Conservation (phyloP, 2,888 invertebrate genomes). For the Pimpla rufipes region DNA sequence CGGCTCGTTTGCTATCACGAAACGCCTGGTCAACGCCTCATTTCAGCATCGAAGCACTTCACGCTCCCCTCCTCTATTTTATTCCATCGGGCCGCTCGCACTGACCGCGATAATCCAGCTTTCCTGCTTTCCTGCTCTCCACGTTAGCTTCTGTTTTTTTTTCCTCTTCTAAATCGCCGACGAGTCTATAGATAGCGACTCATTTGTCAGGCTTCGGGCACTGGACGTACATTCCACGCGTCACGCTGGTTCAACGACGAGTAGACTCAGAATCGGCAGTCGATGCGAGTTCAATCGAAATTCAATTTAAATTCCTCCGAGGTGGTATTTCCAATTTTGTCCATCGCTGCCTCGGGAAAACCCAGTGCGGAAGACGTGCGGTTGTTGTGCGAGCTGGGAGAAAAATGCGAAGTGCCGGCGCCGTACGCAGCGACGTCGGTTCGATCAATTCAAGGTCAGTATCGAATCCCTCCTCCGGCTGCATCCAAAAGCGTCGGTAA, state of each 20-base stretch:
- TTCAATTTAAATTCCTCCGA: neutral
- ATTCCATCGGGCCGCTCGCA: slow-evolving; percentile 6
- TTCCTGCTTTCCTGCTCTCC: slow-evolving; percentile 25
- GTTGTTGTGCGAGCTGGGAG: neutral
- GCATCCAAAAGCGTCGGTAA: neutral
- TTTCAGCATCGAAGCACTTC: slow-evolving; percentile 32
- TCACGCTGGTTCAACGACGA: too few relatives aligned
- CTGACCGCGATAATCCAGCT: slow-evolving; percentile 8
- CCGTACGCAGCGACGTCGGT: slow-evolving; percentile 23
- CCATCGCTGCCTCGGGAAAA: neutral
- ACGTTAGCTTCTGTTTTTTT: slow-evolving; percentile 9
- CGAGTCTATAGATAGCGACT: slow-evolving; percentile 31
- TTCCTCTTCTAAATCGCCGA: slow-evolving; percentile 29
- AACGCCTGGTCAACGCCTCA: slow-evolving; percentile 37
- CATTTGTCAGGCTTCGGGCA: slow-evolving; percentile 35
- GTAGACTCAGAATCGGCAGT: neutral
- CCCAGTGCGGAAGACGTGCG: neutral
- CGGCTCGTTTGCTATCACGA: neutral
- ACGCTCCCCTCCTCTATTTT: slow-evolving; percentile 10
- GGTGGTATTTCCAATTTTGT: neutral
- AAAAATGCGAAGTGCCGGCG: slow-evolving; percentile 7
- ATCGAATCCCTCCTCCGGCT: neutral
- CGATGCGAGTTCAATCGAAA: neutral
- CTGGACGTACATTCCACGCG: neutral
- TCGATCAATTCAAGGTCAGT: slow-evolving; percentile 68